Percentiles rank a stretch among this genome's conserved stretches.
These are phyloP conservation scores for Oedothorax gibbosus DNA, from an alignment of 1,140 invertebrate genomes.

Conservation along the genomic window DNA sequence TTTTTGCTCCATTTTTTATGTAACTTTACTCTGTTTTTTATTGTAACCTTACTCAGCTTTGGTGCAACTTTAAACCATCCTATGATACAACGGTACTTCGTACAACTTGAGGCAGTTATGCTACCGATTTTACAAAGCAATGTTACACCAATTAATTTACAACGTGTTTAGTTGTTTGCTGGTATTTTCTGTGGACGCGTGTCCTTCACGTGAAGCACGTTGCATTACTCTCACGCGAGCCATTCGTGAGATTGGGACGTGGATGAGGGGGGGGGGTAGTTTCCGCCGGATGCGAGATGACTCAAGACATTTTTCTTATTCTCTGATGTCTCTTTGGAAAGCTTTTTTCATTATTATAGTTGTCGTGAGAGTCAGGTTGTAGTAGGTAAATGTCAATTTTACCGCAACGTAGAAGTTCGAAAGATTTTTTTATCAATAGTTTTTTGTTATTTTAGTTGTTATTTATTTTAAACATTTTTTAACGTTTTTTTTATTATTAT, in stretches of 20 bases:
- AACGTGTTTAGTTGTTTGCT: neutral
- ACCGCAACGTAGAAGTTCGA: too few relatives aligned
- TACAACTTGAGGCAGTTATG: too few relatives aligned
- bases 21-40: too few relatives aligned
- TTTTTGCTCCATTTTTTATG: too few relatives aligned
- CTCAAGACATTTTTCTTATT: conserved; percentile 57
- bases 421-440: neutral
- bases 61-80: too few relatives aligned
- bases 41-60: too few relatives aligned
- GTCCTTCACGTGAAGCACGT: conserved; percentile 50
- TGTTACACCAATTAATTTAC: neutral
- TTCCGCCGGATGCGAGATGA: conserved; percentile 55
- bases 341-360: conserved; percentile 11
- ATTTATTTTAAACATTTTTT: too few relatives aligned
- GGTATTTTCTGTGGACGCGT: conserved; percentile 23
- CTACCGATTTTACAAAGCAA: too few relatives aligned
- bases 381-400: too few relatives aligned
- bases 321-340: conserved; percentile 10
- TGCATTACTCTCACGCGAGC: conserved; percentile 33
- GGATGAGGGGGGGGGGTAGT: neutral
- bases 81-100: too few relatives aligned
- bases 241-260: neutral
- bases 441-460: neutral
- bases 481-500: too few relatives aligned
- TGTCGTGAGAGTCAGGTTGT: too few relatives aligned